Conservation (phyloP, 2,113 vertebrate species). For the Ceuthmochares aereus region DNA sequence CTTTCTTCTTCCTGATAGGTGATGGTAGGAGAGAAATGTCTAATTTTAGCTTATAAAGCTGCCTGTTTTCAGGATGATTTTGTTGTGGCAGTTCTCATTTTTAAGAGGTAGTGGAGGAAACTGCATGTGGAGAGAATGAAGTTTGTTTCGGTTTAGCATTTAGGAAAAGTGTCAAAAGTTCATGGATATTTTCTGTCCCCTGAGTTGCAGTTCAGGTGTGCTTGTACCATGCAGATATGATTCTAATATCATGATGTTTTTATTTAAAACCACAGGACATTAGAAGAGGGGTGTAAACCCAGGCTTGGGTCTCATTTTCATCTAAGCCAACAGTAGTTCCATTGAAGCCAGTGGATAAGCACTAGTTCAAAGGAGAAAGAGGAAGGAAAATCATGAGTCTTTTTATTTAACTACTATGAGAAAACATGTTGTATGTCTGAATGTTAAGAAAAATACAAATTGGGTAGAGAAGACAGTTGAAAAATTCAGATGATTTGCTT, state of each 20-base stretch:
- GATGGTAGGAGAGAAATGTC: not conserved
- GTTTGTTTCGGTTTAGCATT: not conserved
- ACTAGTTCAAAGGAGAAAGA: not conserved
- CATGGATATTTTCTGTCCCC: not conserved
- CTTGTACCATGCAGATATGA: not conserved
- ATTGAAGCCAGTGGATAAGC: not conserved
- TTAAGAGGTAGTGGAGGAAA: not conserved
- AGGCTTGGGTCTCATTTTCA: not conserved
- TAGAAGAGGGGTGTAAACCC: not conserved
- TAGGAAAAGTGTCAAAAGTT: not conserved
- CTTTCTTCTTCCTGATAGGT: not conserved
- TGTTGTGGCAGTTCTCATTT: not conserved
- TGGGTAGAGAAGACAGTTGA: not conserved
- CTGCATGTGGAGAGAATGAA: not conserved
- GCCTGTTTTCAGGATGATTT: not conserved
- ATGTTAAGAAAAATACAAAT: not conserved
- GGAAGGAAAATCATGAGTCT: not conserved
- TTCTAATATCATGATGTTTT: not conserved
- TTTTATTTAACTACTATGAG: not conserved
- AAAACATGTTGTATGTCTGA: not conserved
- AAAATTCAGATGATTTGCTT: not conserved
- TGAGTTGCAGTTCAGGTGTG: not conserved
- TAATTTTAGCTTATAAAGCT: not conserved
- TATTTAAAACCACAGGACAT: not conserved
- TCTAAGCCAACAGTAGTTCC: not conserved